These are phyloP conservation scores for Drosophila borborema DNA, from an alignment of 2,888 invertebrate genomes.

Conservation along the genomic window DNA sequence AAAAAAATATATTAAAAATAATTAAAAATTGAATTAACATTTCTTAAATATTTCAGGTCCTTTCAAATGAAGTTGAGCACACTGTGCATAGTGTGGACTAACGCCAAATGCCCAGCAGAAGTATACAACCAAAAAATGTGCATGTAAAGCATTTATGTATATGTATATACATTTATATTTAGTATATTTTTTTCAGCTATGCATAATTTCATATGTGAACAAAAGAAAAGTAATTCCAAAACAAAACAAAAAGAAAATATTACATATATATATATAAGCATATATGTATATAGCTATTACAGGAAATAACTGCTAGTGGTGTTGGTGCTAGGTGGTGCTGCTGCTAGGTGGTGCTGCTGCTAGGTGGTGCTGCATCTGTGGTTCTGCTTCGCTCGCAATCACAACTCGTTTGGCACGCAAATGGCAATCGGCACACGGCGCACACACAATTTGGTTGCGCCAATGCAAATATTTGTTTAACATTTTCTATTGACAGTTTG, in stretches of 20 bases:
- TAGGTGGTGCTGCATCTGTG: slow-evolving; percentile 3
- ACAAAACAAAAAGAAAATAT: too few relatives aligned
- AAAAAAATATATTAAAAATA: too few relatives aligned
- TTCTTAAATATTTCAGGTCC: neutral
- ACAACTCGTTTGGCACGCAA: slow-evolving; percentile 64
- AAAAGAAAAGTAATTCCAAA: slow-evolving; percentile 62
- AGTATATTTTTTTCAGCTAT: slow-evolving; percentile 3
- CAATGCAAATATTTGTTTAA: slow-evolving; percentile 45
- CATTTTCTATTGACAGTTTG: slow-evolving; percentile 35
- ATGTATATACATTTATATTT: neutral
- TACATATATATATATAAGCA: neutral
- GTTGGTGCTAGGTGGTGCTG: neutral
- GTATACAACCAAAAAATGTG: neutral
- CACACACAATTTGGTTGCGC: slow-evolving; percentile 14
- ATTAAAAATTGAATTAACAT: too few relatives aligned
- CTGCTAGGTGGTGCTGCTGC: neutral
- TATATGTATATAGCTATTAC: slow-evolving; percentile 19
- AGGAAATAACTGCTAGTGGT: slow-evolving; percentile 12
- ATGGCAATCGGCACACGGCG: slow-evolving; percentile 17
- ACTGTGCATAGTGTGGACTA: slow-evolving; percentile 58
- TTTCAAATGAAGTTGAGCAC: slow-evolving; percentile 23
- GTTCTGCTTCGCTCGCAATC: slow-evolving; percentile 57
- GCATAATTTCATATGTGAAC: slow-evolving; percentile 46
- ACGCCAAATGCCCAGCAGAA: slow-evolving; percentile 33
- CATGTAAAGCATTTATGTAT: neutral